Base-by-base conservation (phyloP, 2,797 vertebrate genomes). In the Urocyon cinereoargenteus region DNA sequence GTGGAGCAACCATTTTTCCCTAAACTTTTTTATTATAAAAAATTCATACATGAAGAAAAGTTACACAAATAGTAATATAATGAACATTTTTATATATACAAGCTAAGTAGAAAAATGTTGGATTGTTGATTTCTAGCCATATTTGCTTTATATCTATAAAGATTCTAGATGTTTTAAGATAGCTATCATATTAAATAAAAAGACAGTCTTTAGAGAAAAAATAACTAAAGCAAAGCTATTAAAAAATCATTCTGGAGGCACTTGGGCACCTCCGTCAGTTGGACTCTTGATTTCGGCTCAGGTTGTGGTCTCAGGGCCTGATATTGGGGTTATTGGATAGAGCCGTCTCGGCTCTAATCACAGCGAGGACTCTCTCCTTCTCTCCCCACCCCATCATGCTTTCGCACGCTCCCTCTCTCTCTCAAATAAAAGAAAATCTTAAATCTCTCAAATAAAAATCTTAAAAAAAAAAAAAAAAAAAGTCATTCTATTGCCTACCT, bases 161-260 rank as follows among this genome's bases (percentile, higher is more conserved):
- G 59, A 49, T 26, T 72, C 3, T 62, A 85, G 78, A 75, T 87
- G 45, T 93, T 88, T 96, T 51, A 11, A 96, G 96, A 68, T 73
- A 97, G 55, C 26, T 94, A 24, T 75, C 83, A 26, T 85, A 18
- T 31, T 95, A 82, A 79, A 88, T 64, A 51, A 78, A 95, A 87
- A 61, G 2, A 40, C 16, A 45, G 9, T 53, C 11, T 70, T 91
- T 90, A 31, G 28, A 86, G 24, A 89, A 28, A 91, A 18, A 36
- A 53, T 10, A 55, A 78, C n/a, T 81, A 72, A 86, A 95, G 14
- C 26, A 93, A 89, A 77, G 2, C 49, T 82, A 40, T 40, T 75
- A 51, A 90, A 84, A n/a, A 13, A 0, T 62, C 84, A 49, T 83
- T 83, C 34, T 1, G 1, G 4, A 26, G 73, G 26, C 7, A 31